Evolutionary conservation across 2,888 invertebrate genomes (phyloP), one percentile per base, ranked within the genome.

Genomic region (Selenia dentaria): DNA sequence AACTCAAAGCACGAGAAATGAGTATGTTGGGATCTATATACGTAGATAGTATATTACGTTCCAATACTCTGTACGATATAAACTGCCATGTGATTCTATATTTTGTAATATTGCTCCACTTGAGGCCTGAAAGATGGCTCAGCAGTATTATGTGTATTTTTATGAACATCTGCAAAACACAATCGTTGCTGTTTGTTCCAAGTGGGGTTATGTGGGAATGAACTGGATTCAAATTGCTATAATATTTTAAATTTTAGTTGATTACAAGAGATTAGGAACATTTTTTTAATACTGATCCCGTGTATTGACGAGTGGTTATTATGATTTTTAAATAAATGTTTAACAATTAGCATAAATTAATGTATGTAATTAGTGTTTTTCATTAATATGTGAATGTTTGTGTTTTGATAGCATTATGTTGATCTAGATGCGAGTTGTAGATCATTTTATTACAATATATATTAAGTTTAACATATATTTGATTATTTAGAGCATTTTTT

Each of bases 311-410:
- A 51, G 47, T 51, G 49, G 41, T 29, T 48, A 37, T 46, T 63
- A 64, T 54, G 58, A 65, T 74, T 70, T 67, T 70, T 68, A 65
- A 41, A 68, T 71, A 66, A 75, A 67, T 77, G 79, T 80, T 77
- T 67, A 75, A 80, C 74, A 76, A 75, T 79, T 79, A 81, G 79
- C 72, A 70, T 79, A 74, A 75, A 70, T 73, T 78, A 77, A 77
- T 80, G 68, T 75, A 79, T 82, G 80, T 83, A 78, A 79, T 79
- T 83, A 83, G 79, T 51, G 36, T 76, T 75, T 79, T 80, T 69
- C 68, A 82, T 74, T 72, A 70, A 70, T 73, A 73, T 73, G 62
- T 78, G 68, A 75, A 81, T 80, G 75, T 80, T 79, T 83, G 77
- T 77, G 59, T 65, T 78, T 74, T 71, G 51, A 68, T 79, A 79